Percentiles rank a stretch among this genome's conserved stretches.
These are phyloP conservation scores for Rousettus leschenaultii DNA, from an alignment of 2,113 vertebrate species.

Conservation along the genomic window DNA sequence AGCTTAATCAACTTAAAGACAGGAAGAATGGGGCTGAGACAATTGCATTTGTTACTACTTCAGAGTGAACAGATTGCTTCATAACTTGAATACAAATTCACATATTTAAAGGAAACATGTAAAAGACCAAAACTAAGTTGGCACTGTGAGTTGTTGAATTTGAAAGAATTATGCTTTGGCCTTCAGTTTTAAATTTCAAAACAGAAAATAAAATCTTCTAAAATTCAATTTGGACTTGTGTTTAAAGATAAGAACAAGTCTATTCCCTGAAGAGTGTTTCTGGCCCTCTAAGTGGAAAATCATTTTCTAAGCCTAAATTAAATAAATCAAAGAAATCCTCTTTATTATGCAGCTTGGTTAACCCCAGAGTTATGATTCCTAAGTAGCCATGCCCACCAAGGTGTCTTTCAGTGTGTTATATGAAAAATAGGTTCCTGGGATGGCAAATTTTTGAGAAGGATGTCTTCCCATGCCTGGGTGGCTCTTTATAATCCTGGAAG, in stretches of 20 bases:
- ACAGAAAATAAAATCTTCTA: neutral
- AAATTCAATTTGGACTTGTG: neutral
- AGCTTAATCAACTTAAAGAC: neutral
- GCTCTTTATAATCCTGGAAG: neutral
- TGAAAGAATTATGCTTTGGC: neutral
- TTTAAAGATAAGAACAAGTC: neutral
- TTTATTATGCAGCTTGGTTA: neutral
- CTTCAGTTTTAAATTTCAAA: slow-evolving; percentile 16
- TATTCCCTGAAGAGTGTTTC: neutral
- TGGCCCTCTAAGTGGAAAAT: neutral
- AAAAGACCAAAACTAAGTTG: neutral
- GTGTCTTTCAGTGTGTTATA: neutral
- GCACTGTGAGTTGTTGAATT: neutral
- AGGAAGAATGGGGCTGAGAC: neutral
- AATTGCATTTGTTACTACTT: neutral
- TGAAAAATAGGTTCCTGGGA: neutral
- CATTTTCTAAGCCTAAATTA: neutral
- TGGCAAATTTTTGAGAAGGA: neutral
- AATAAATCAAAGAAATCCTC: neutral
- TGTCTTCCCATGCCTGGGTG: neutral
- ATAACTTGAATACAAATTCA: neutral
- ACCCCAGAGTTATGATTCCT: neutral
- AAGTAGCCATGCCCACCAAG: neutral
- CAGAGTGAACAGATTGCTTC: neutral
- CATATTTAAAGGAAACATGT: neutral